Evolutionary conservation across 2,113 vertebrate species (phyloP).

Genomic region (Ramphastos sulfuratus): DNA sequence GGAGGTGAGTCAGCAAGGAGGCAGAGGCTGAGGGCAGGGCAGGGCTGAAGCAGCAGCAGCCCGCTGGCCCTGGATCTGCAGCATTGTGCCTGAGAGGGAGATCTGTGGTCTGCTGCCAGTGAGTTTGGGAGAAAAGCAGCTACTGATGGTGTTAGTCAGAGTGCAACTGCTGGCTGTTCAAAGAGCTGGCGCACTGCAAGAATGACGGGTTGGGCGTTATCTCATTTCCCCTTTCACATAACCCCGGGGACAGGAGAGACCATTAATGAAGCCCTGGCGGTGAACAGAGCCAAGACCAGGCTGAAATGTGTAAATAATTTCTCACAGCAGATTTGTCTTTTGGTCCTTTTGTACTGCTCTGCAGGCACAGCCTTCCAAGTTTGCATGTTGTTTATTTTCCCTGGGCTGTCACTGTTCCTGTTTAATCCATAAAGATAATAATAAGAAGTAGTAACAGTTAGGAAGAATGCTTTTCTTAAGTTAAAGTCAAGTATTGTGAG

Average conservation of each 20-base stretch:
- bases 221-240: constrained; percentile 14
- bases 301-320: background rate
- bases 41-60: rapidly evolving
- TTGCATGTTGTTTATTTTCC: constrained; percentile 22
- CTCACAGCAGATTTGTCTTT: background rate
- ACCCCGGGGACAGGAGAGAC: background rate
- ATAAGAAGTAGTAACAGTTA: background rate
- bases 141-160: background rate
- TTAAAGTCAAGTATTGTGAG: background rate
- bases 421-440: background rate
- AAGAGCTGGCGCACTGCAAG: background rate
- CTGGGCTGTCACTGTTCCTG: background rate
- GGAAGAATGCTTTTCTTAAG: background rate
- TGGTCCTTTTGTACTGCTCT: background rate
- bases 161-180: background rate
- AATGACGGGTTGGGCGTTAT: background rate
- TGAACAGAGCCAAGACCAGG: background rate
- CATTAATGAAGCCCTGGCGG: background rate
- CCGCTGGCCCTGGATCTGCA: background rate
- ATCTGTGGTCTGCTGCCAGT: background rate
- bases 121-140: background rate
- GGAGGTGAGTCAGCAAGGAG: background rate
- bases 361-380: background rate
- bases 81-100: background rate
- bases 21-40: background rate